Conservation (phyloP, 2,797 vertebrate genomes). For the Bovichtus variegatus region DNA sequence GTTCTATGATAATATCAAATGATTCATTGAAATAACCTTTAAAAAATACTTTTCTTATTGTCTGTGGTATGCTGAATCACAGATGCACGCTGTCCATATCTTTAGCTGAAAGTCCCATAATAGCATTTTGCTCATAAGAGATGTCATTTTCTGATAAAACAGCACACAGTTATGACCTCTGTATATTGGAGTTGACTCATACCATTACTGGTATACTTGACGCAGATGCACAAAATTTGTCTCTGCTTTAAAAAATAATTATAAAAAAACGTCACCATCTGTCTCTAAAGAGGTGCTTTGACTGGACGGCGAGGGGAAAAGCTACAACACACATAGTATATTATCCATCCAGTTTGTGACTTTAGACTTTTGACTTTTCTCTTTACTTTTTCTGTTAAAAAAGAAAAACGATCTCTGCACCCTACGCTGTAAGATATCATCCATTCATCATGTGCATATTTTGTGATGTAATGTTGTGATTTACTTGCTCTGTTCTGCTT, state of each 20-base stretch:
- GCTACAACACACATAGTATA: neutral
- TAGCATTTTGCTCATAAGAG: constrained; percentile 28
- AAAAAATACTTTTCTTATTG: neutral
- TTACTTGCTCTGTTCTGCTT: neutral
- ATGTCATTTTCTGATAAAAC: constrained; percentile 65
- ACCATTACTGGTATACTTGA: constrained; percentile 16
- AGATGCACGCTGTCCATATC: constrained; percentile 41
- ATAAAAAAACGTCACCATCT: constrained; percentile 3
- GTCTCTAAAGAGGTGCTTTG: neutral
- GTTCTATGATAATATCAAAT: constrained; percentile 7
- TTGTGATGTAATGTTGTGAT: neutral
- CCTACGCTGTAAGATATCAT: neutral
- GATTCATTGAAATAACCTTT: constrained; percentile 5
- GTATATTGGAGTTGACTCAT: constrained; percentile 22
- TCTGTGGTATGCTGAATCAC: constrained; percentile 6
- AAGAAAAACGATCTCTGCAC: neutral
- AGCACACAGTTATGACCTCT: constrained; percentile 22
- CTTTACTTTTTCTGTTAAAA: neutral
- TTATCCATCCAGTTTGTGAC: neutral
- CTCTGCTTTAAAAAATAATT: neutral
- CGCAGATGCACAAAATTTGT: neutral
- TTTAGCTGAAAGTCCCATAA: constrained; percentile 23
- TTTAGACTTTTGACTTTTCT: neutral
- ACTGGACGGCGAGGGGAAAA: neutral
- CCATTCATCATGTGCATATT: neutral